Evolutionary conservation across 2,113 vertebrate genomes (phyloP).

Genomic region (Aptenodytes patagonicus): DNA sequence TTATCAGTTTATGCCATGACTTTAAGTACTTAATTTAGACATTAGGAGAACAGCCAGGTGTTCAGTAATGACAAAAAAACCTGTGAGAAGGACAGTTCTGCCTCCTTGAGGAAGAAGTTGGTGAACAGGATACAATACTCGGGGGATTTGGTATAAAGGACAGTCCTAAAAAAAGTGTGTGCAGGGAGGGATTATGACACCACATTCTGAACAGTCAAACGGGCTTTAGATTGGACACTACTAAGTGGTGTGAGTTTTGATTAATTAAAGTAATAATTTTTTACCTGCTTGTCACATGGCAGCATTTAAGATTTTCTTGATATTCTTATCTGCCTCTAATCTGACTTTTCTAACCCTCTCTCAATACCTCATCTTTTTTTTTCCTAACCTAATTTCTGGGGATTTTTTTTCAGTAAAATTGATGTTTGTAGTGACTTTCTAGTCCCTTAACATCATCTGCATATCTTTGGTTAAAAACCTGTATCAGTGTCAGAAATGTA

Average conservation of each 20-base stretch:
- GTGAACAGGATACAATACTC: background rate
- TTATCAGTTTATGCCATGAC: background rate
- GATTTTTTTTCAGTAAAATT: background rate
- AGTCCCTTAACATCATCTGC: background rate
- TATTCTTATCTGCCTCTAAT: background rate
- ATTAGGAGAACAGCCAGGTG: background rate
- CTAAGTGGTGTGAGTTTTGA: background rate
- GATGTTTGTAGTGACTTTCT: background rate
- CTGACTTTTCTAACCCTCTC: background rate
- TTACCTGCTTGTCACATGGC: background rate
- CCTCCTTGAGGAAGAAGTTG: background rate
- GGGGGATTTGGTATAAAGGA: background rate
- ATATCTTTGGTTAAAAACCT: background rate
- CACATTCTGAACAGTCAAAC: background rate
- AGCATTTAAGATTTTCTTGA: background rate
- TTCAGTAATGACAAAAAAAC: background rate
- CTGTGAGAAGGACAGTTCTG: background rate
- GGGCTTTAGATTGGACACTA: background rate
- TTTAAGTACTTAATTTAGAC: background rate
- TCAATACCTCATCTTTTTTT: background rate
- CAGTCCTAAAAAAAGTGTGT: background rate
- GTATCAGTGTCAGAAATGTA: background rate
- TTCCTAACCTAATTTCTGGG: background rate
- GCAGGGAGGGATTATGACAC: background rate
- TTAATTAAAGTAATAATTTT: background rate